Base-by-base conservation (phyloP, 2,797 vertebrate species). In the Intellagama lesueurii region DNA sequence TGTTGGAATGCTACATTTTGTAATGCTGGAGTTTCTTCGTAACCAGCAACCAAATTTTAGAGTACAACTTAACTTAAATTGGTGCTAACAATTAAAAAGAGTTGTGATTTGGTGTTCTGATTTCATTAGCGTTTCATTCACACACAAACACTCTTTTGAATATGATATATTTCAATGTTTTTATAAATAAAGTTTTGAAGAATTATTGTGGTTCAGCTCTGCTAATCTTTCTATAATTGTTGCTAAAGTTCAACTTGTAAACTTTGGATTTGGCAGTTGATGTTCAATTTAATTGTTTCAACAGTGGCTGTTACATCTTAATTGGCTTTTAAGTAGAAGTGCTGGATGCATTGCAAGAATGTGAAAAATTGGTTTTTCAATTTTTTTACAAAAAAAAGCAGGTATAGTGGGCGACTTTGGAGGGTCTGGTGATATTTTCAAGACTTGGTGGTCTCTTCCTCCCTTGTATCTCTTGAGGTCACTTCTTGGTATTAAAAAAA, bases 131-230 rank as follows among this genome's bases (percentile, higher is more conserved):
- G 91, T 95, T 94, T 86, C 73, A 83, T n/a, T n/a, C 83, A 92
- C 89, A 52, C 84, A 85, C 52, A 56, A 8, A 56, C 52, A 56
- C 60, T 12, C 60, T 90, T 95, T 90, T 93, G 90, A 84, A 88
- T 90, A 80, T 95, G 92, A 95, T 94, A 90, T 89, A 90, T 94
- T 96, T 95, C 89, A 94, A 89, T 68, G 56, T 95, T 96, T 95
- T 92, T 93, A 93, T 82, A 90, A 97, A 97, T 96, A 97, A 97
- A 97, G 89, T 91, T 95, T 92, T 94, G 90, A 94, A 86, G 85
- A 95, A 91, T 70, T 90, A 64, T 83, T 81, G 32, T 86, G 14
- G 40, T 93, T 90, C 26, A 60, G 80, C 69, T 73, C 47, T 26
- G 2, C 72, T 92, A 92, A 78, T 73, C 76, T 87, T 35, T 88